phyloP scores from a whole-genome alignment of 2,797 vertebrate species.

The Benthosema pterotum region DNA sequence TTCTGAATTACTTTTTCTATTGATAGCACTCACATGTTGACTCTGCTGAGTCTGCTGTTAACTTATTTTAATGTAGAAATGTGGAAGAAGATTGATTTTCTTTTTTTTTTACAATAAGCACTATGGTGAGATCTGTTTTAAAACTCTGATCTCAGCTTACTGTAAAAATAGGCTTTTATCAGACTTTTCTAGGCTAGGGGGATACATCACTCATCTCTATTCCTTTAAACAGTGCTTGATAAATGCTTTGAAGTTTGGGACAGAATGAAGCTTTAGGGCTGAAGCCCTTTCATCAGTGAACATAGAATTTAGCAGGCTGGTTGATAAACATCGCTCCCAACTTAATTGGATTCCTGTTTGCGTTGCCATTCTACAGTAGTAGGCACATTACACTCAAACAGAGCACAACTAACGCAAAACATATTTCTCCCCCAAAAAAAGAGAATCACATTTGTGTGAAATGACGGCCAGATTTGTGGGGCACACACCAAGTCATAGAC shows the following conservation, averaged over 20 bases:
- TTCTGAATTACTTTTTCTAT: too few species aligned
- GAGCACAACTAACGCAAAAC: constrained; percentile 1
- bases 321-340: constrained; percentile 39
- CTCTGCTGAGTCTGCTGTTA: too few species aligned
- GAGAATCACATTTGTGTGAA: background rate
- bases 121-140: too few species aligned
- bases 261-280: constrained; percentile 32
- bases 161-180: constrained; percentile 13
- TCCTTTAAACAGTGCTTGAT: constrained; percentile 29
- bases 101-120: too few species aligned
- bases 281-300: constrained; percentile 43
- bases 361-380: constrained; percentile 10
- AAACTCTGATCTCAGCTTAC: background rate
- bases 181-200: background rate
- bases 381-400: background rate
- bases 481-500: too few species aligned
- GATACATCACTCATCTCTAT: constrained; percentile 7
- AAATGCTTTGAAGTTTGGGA: constrained; percentile 36
- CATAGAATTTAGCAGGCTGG: constrained; percentile 7
- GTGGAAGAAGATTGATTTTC: too few species aligned
- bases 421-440: background rate
- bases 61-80: too few species aligned
- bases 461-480: too few species aligned
- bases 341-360: constrained; percentile 24
- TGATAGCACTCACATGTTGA: too few species aligned